These are phyloP conservation scores for Clarias batrachus DNA, from an alignment of 2,113 vertebrate species.

Conservation along the genomic window DNA sequence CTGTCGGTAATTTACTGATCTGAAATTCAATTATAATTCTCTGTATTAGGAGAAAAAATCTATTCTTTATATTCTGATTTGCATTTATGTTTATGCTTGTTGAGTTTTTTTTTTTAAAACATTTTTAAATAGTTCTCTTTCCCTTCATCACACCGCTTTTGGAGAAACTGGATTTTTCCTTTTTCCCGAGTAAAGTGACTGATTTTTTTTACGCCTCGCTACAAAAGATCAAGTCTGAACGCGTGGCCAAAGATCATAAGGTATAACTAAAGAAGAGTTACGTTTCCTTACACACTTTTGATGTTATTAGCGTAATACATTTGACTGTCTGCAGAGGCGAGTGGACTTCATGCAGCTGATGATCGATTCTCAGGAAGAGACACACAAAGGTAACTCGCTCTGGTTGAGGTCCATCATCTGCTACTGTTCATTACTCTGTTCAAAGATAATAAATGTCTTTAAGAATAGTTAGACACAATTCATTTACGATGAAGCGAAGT, in stretches of 20 bases:
- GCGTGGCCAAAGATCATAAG: constrained; percentile 40
- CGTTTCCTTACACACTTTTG: background rate
- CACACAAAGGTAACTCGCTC: constrained; percentile 34
- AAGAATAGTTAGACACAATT: background rate
- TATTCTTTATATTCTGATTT: background rate
- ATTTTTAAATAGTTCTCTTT: constrained; percentile 59
- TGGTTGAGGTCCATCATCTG: background rate
- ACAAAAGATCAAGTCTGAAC: constrained; percentile 58
- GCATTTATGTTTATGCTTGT: background rate
- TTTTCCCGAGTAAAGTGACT: constrained; percentile 52
- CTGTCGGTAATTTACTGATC: constrained; percentile 57
- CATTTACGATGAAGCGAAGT: background rate
- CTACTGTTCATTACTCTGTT: background rate
- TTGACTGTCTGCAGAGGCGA: constrained; percentile 65
- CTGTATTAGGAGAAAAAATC: background rate
- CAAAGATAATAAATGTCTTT: background rate
- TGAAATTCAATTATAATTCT: background rate
- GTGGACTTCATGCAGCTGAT: constrained; percentile 86
- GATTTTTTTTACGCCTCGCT: constrained; percentile 63
- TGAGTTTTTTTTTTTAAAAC: background rate
- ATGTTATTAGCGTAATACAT: background rate
- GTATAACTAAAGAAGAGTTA: constrained; percentile 30
- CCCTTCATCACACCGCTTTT: constrained; percentile 54
- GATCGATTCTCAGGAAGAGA: constrained; percentile 74
- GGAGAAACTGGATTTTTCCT: constrained; percentile 52